Conservation (phyloP, 2,797 vertebrate species). For the Podarcis lilfordi region DNA sequence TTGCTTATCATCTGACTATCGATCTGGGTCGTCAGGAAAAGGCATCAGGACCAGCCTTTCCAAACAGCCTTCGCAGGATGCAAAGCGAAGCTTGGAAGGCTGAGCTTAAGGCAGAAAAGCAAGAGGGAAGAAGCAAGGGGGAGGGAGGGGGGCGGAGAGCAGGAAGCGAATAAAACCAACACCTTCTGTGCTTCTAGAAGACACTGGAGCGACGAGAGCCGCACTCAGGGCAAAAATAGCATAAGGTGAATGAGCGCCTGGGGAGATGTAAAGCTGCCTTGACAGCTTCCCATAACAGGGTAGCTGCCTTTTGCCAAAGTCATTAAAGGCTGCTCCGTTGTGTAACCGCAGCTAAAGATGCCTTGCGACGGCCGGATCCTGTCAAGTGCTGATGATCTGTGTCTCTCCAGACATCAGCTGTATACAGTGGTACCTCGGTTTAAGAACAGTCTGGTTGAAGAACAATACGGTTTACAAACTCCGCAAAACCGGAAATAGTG, state of each 20-base stretch:
- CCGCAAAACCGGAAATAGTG: no score
- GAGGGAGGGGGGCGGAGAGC: background rate
- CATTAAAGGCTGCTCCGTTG: background rate
- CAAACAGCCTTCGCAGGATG: background rate
- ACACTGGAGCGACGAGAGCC: conserved; percentile 43
- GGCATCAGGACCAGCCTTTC: background rate
- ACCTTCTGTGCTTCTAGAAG: conserved; percentile 50
- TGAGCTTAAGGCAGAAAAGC: background rate
- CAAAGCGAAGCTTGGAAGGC: background rate
- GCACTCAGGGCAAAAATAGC: conserved; percentile 14
- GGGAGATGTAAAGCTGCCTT: conserved; percentile 45
- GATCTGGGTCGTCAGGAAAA: background rate
- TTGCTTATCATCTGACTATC: conserved; percentile 17
- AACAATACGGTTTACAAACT: no score
- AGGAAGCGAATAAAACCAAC: background rate
- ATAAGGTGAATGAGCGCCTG: conserved; percentile 28
- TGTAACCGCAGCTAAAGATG: background rate
- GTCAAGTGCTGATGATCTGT: background rate
- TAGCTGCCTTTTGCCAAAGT: conserved; percentile 25
- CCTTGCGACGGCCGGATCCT: background rate
- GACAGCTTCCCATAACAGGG: conserved; percentile 35
- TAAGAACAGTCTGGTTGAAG: no score
- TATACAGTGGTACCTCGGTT: no score
- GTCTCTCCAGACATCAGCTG: background rate
- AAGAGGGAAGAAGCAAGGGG: fast-evolving